phyloP scores from a whole-genome alignment of 1,140 invertebrate species.

The Agrilus planipennis region DNA sequence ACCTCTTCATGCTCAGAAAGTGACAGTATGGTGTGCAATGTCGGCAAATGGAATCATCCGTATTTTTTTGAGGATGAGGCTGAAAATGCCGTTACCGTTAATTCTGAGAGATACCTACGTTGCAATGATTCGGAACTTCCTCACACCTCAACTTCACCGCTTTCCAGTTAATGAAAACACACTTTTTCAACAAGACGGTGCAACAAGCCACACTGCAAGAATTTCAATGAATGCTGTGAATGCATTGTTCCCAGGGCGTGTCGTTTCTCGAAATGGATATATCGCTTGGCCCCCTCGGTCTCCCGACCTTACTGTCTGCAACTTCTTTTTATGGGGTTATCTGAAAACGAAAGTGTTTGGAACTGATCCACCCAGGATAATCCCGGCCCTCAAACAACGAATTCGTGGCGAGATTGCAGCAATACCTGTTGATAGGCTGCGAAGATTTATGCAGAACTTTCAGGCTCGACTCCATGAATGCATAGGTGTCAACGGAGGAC shows the following conservation, averaged over 20 bases:
- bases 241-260: slow-evolving; percentile 2
- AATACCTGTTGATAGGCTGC: slow-evolving; percentile 11
- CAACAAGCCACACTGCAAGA: slow-evolving; percentile 6
- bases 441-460: slow-evolving; percentile 9
- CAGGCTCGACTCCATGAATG: slow-evolving; percentile 23
- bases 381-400: slow-evolving; percentile 11
- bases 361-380: slow-evolving; percentile 2
- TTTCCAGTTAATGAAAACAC: slow-evolving; percentile 7
- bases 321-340: slow-evolving; percentile 19
- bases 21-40: slow-evolving; percentile 14
- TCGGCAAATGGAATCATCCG: slow-evolving; percentile 5
- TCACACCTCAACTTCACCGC: slow-evolving; percentile 6
- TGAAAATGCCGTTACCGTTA: slow-evolving; percentile 7
- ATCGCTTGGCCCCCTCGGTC: slow-evolving; percentile 14
- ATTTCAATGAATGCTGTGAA: slow-evolving; percentile 8
- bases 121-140: slow-evolving; percentile 8
- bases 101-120: slow-evolving; percentile 9
- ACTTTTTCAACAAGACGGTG: slow-evolving; percentile 4
- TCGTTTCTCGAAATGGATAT: slow-evolving; percentile 4
- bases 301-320: slow-evolving; percentile 19
- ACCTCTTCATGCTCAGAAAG: slow-evolving; percentile 14
- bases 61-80: slow-evolving; percentile 11
- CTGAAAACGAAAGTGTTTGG: slow-evolving; percentile 10
- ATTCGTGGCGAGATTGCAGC: slow-evolving; percentile 13
- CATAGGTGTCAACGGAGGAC: slow-evolving; percentile 32